These are phyloP conservation scores for Pristiophorus japonicus DNA, from an alignment of 2,113 vertebrate species.

Conservation along the genomic window DNA sequence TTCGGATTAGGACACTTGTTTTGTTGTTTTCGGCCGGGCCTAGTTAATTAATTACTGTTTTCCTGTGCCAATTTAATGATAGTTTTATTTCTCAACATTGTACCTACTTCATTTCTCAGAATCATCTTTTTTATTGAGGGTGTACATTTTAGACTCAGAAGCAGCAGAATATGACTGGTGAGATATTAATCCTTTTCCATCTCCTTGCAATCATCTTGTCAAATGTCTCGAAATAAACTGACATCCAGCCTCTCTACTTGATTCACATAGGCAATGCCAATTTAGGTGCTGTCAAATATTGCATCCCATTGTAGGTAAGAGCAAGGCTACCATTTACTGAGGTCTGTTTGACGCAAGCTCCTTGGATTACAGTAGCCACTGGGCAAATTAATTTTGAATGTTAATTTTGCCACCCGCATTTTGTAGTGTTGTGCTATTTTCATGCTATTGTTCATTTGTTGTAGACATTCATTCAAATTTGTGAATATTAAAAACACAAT, in stretches of 20 bases:
- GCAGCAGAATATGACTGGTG: not conserved
- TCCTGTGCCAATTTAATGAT: not conserved
- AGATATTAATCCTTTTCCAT: conserved; percentile 16
- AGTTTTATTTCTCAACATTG: not conserved
- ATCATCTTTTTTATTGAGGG: not conserved
- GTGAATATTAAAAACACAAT: not conserved
- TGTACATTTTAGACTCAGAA: not conserved
- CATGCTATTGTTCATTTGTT: not conserved
- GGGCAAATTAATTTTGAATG: not conserved
- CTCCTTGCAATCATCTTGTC: not conserved
- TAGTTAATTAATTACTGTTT: conserved; percentile 13
- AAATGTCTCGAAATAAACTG: conserved; percentile 3
- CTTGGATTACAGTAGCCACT: not conserved
- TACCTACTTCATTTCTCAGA: not conserved
- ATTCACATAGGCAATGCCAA: not conserved
- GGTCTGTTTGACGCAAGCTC: not conserved
- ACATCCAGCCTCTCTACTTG: not conserved
- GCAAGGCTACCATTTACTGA: not conserved
- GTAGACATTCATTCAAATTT: not conserved
- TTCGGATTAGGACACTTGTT: conserved; percentile 25
- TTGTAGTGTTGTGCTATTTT: not conserved
- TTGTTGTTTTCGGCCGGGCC: conserved; percentile 14
- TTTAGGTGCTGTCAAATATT: conserved; percentile 7
- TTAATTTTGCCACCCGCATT: not conserved
- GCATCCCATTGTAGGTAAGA: not conserved